phyloP scores from a whole-genome alignment of 1,140 invertebrate species.

The Tetragnatha versicolor region DNA sequence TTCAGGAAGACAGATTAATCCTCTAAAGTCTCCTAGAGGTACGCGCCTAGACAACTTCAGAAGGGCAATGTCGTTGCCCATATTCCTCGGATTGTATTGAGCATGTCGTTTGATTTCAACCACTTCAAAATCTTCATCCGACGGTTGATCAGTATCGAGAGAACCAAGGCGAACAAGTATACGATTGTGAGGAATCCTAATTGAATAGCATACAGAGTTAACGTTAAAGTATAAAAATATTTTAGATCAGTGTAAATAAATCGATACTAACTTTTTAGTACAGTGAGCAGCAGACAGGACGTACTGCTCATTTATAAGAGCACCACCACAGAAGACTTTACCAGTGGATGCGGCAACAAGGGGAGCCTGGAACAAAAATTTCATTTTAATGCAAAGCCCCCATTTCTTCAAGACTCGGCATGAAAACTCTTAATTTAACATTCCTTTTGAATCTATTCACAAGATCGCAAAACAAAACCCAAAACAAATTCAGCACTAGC shows the following conservation, averaged over 20 bases:
- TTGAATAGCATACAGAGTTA: conserved; percentile 68
- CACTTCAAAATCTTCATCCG: conserved; percentile 71
- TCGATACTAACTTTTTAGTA: conserved; percentile 63
- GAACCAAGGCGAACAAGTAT: conserved; percentile 24
- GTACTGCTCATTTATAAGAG: conserved; percentile 66
- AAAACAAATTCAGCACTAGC: no score
- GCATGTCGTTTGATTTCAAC: conserved; percentile 78
- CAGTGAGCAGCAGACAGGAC: conserved; percentile 68
- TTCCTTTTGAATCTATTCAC: no score
- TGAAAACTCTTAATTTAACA: no score
- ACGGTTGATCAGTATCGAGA: not conserved
- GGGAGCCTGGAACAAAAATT: conserved; percentile 8
- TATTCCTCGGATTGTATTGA: conserved; percentile 77
- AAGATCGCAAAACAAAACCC: no score
- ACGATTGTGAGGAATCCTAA: conserved; percentile 38
- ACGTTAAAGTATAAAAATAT: conserved; percentile 66
- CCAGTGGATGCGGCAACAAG: not conserved
- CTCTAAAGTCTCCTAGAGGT: conserved; percentile 72
- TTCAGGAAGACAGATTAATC: conserved; percentile 77
- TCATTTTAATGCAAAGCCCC: not conserved
- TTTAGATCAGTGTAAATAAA: not conserved
- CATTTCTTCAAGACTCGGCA: no score
- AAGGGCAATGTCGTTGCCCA: conserved; percentile 82
- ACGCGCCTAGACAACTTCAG: conserved; percentile 75
- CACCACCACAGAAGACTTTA: conserved; percentile 64